Evolutionary conservation across 2,113 vertebrate species (phyloP).

Genomic region (Panthera tigris): DNA sequence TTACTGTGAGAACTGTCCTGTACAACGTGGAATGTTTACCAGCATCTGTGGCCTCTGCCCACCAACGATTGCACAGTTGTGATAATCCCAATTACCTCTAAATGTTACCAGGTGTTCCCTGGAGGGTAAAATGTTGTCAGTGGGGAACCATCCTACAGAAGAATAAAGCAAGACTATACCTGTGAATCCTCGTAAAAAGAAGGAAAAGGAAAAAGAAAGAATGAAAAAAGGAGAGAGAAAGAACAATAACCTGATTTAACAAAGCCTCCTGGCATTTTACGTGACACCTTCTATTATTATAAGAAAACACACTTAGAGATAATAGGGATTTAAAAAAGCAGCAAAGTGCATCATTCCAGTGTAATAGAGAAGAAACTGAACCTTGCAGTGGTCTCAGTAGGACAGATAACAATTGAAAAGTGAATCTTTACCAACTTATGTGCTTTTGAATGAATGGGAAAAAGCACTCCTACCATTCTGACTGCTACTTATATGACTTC

Average conservation of each 20-base stretch:
- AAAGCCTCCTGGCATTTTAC: constrained; percentile 4
- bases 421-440: constrained; percentile 61
- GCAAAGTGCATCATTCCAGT: constrained; percentile 56
- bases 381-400: constrained; percentile 38
- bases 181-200: background rate
- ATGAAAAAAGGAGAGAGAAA: background rate
- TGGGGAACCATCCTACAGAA: background rate
- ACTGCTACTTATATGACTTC: constrained; percentile 56
- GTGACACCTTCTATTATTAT: background rate
- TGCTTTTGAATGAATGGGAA: constrained; percentile 48
- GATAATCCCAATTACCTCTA: background rate
- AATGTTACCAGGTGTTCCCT: background rate
- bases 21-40: background rate
- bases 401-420: constrained; percentile 60
- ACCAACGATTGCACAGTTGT: background rate
- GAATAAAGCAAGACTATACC: background rate
- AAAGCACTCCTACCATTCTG: constrained; percentile 36
- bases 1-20: background rate
- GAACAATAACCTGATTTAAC: background rate
- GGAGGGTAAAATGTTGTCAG: background rate
- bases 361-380: constrained; percentile 57
- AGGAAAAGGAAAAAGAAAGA: background rate
- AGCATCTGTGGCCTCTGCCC: background rate
- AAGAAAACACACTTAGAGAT: constrained; percentile 50
- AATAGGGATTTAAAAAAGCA: constrained; percentile 56